phyloP scores from a whole-genome alignment of 2,888 invertebrate genomes.

The Alcis repandata region DNA sequence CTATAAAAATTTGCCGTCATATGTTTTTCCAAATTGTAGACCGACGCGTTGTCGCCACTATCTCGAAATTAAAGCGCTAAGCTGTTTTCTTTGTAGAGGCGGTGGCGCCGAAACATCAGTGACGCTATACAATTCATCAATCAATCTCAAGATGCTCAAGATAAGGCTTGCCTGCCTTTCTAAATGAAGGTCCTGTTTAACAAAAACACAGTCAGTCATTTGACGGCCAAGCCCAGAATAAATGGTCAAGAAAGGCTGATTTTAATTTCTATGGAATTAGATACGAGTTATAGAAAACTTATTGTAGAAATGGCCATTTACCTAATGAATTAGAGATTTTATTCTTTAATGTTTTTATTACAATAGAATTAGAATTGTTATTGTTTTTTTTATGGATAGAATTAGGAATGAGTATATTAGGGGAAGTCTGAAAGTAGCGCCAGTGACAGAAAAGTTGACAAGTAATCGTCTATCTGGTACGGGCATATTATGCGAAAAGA shows the following conservation, averaged over 20 bases:
- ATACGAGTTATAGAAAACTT: no score
- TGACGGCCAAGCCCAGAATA: not conserved
- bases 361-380: no score
- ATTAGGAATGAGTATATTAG: no score
- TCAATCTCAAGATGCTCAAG: constrained; percentile 37
- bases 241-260: not conserved
- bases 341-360: no score
- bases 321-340: no score
- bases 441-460: no score
- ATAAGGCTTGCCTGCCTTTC: constrained; percentile 40
- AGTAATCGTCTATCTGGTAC: no score
- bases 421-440: no score
- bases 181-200: constrained; percentile 16
- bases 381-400: no score
- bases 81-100: constrained; percentile 1
- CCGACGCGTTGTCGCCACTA: not conserved
- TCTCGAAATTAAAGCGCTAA: constrained; percentile 5
- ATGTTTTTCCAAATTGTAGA: not conserved
- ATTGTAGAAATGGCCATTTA: no score
- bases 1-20: not conserved
- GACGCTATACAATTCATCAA: constrained; percentile 42
- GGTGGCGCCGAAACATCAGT: not conserved
- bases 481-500: no score
- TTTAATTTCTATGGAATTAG: not conserved
- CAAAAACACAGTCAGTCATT: not conserved